Evolutionary conservation across 2,113 vertebrate genomes (phyloP), one percentile per base, ranked within the genome.

Genomic region (Notarius lentiginosus): DNA sequence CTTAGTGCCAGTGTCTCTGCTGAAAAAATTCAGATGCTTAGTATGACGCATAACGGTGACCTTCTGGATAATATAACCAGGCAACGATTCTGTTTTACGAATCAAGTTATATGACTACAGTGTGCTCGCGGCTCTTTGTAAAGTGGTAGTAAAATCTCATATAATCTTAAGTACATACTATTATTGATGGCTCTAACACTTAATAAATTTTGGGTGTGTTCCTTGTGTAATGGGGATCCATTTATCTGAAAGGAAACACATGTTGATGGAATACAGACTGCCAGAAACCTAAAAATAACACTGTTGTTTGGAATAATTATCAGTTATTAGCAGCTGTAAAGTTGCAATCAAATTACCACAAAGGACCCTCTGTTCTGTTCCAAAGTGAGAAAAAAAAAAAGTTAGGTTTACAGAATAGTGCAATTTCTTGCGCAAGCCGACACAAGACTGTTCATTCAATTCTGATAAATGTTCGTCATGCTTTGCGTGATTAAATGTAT

Each of bases 401-500:
- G 70, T 51, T n/a, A 5, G 24, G 24, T 51, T 24, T 51, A 66
- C 18, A 51, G 61, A 82, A 60, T 24, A 47, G 2, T 58, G 24
- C 0, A 5, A 84, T 84, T 22, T 41, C 20, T 60, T 47, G 55
- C 12, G 41, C 24, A 84, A 60, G 53, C 27, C 61, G 70, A n/a
- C 55, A 12, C 58, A 24, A 27, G 14, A 83, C 4, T 55, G 2
- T 60, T 47, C 27, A n/a, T 9, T 41, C 8, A 8, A 82, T 7
- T 60, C 27, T 75, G 55, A 73, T 47, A 65, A 79, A 51, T 53
- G 47, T 76, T 86, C 68, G 49, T 65, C 9, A 56, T 56, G 60
- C 61, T 41, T 22, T 86, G 65, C 7, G 22, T 24, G n/a, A 79
- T 56, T 81, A 72, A 65, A 85, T 65, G 18, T 27, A 55, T 79